Conservation (phyloP, 2,888 invertebrate species). For the Eueremaeus valkanovi region DNA sequence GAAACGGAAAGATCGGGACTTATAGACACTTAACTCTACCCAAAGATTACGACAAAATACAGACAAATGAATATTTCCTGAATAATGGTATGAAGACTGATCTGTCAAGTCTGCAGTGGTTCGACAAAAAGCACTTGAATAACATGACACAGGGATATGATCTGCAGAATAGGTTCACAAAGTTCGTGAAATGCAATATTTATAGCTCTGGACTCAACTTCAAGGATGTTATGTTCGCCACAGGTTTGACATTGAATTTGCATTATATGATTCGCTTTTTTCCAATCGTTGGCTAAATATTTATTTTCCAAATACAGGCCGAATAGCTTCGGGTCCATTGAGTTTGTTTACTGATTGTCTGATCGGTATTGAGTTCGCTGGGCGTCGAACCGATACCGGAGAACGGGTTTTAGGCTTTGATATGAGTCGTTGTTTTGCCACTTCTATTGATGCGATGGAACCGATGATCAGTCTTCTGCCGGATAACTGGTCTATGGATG, state of each 20-base stretch:
- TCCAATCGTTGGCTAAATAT: not conserved
- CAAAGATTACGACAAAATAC: not conserved
- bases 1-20: conserved; percentile 49
- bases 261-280: not conserved
- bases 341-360: conserved; percentile 74
- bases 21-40: conserved; percentile 31
- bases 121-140: conserved; percentile 69
- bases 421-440: conserved; percentile 82
- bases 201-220: conserved; percentile 56
- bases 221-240: conserved; percentile 66
- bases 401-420: conserved; percentile 86
- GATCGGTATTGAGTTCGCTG: no score
- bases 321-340: conserved; percentile 72
- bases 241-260: not conserved
- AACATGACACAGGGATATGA: conserved; percentile 58
- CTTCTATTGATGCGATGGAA: conserved; percentile 67
- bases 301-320: conserved; percentile 78
- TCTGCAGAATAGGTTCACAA: conserved; percentile 53
- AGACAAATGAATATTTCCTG: conserved; percentile 74
- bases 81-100: conserved; percentile 92
- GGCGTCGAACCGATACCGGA: conserved; percentile 65
- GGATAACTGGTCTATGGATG: conserved; percentile 75
- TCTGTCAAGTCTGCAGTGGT: conserved; percentile 85
- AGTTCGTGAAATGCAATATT: conserved; percentile 51
- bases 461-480: conserved; percentile 63